These are phyloP conservation scores for Zootoca vivipara DNA, from an alignment of 2,113 vertebrate genomes.

Conservation along the genomic window DNA sequence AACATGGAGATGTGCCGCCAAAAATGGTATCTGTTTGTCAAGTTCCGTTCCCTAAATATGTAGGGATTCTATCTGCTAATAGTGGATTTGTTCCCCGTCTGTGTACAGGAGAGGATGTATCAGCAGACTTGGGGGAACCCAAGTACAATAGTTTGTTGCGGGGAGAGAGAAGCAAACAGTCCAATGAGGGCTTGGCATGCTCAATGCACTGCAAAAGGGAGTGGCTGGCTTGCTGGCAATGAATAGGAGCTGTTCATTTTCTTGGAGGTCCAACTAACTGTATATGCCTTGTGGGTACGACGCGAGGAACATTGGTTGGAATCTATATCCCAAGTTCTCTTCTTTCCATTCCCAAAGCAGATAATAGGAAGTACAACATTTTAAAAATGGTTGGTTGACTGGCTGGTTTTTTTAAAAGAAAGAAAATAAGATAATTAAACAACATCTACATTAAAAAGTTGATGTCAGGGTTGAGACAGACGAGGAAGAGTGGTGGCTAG, in stretches of 20 bases:
- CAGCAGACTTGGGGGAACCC: background rate
- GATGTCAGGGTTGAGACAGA: no score
- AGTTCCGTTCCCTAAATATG: background rate
- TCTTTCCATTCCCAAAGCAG: no score
- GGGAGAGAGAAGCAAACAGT: background rate
- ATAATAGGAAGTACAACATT: no score
- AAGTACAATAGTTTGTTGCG: background rate
- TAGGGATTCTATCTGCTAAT: background rate
- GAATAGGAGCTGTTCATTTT: no score
- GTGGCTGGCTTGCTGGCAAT: background rate
- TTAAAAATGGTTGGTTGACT: no score
- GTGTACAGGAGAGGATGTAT: background rate
- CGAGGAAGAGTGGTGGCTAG: no score
- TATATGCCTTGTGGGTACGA: no score
- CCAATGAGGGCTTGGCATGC: background rate
- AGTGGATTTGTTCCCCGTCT: background rate
- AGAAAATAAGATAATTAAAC: no score
- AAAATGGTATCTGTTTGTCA: background rate
- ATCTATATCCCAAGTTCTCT: no score
- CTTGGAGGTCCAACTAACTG: no score
- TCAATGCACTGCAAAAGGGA: background rate
- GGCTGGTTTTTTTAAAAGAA: no score
- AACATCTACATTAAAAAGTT: background rate
- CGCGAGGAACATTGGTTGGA: no score
- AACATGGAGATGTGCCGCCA: background rate